These are phyloP conservation scores for Steatornis caripensis DNA, from an alignment of 2,113 vertebrate species.

Conservation along the genomic window DNA sequence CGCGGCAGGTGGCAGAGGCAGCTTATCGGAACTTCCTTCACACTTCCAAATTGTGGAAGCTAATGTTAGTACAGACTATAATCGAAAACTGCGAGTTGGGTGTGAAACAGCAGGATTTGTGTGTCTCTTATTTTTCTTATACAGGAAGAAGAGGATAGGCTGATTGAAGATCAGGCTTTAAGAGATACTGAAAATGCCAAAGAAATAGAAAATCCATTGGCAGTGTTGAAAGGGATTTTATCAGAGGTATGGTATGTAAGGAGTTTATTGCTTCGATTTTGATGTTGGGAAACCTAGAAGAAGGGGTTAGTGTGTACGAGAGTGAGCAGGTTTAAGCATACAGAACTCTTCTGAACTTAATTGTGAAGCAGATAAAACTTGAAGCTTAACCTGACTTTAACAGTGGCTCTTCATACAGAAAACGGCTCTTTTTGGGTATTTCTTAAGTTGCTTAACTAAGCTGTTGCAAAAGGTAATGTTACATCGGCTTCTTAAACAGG, in stretches of 20 bases:
- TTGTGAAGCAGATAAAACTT: neutral
- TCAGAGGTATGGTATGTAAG: conserved; percentile 77
- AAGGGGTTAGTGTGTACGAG: neutral
- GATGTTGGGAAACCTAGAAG: neutral
- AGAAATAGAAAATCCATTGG: conserved; percentile 78
- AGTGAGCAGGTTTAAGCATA: neutral
- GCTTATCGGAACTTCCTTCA: neutral
- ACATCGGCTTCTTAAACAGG: neutral
- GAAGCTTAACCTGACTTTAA: neutral
- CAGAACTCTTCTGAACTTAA: neutral
- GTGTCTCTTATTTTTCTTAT: neutral
- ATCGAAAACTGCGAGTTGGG: too few relatives aligned
- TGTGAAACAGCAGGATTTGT: neutral
- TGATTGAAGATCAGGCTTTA: conserved; percentile 49
- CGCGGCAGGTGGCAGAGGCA: neutral
- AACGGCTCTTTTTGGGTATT: neutral
- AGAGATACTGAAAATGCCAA: conserved; percentile 53
- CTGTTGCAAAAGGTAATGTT: neutral
- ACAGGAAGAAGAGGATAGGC: conserved; percentile 78
- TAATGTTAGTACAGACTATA: neutral
- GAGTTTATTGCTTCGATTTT: neutral
- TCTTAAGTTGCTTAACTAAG: neutral
- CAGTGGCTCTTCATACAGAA: neutral
- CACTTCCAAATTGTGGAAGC: neutral
- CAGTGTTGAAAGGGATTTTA: conserved; percentile 77